These are phyloP conservation scores for Gnatocerus cornutus DNA, from an alignment of 2,888 invertebrate genomes.

Conservation along the genomic window DNA sequence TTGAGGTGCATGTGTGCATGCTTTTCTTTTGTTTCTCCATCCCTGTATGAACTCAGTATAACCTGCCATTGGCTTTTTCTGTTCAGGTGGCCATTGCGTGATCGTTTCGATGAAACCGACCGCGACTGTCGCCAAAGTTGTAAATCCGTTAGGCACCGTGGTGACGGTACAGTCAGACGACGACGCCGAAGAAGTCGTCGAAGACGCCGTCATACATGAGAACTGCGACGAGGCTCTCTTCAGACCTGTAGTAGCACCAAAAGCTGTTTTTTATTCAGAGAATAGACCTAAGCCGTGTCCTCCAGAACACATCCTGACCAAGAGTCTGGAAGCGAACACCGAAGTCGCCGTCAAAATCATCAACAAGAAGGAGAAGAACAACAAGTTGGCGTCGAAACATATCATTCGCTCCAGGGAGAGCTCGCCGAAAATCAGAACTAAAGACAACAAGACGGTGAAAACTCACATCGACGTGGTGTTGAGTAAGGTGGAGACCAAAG, in stretches of 20 bases:
- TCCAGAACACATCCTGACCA: conserved; percentile 60
- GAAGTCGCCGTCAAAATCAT: conserved; percentile 58
- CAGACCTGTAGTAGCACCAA: conserved; percentile 77
- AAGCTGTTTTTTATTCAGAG: conserved; percentile 65
- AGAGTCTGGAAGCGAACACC: conserved; percentile 60
- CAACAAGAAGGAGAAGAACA: conserved; percentile 41
- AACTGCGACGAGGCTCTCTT: conserved; percentile 81
- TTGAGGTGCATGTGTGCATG: conserved; percentile 50
- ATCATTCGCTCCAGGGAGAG: conserved; percentile 42
- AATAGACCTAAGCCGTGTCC: conserved; percentile 49
- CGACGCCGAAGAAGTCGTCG: conserved; percentile 56
- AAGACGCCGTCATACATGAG: conserved; percentile 71
- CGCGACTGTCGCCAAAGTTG: conserved; percentile 78
- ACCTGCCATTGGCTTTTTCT: conserved; percentile 91
- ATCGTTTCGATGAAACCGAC: conserved; percentile 69
- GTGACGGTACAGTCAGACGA: conserved; percentile 72
- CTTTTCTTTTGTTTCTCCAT: conserved; percentile 16
- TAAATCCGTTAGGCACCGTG: conserved; percentile 85
- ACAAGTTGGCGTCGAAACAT: conserved; percentile 35
- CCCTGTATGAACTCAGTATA: conserved; percentile 63
- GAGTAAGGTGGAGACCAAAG: conserved; percentile 36
- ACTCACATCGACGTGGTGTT: background rate
- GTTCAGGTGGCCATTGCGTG: conserved; percentile 79
- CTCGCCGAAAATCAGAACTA: conserved; percentile 39
- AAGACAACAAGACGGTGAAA: conserved; percentile 34